Percentiles rank a stretch among this genome's conserved stretches.
Conservation (phyloP, 2,888 invertebrate genomes). For the Heliconius ismenius region DNA sequence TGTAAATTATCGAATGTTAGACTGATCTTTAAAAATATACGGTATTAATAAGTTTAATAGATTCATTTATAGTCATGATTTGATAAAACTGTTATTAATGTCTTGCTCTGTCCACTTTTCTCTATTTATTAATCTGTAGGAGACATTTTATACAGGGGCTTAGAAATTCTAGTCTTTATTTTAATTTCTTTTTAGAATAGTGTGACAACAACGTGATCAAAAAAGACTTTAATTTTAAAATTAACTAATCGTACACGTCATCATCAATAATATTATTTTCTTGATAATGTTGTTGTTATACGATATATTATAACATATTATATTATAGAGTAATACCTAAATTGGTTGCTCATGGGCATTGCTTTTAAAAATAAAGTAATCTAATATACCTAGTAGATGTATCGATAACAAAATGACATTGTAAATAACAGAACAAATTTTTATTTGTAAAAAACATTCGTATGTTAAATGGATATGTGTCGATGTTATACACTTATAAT, state of each 20-base stretch:
- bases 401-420: conserved; percentile 62
- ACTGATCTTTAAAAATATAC: conserved; percentile 80
- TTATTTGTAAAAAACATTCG: conserved; percentile 73
- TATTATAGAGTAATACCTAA: conserved; percentile 43
- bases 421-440: conserved; percentile 70
- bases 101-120: conserved; percentile 73
- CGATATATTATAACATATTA: conserved; percentile 32
- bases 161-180: conserved; percentile 56
- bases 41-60: conserved; percentile 73
- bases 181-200: conserved; percentile 50
- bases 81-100: conserved; percentile 54
- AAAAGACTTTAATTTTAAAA: conserved; percentile 10
- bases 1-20: conserved; percentile 80
- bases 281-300: conserved; percentile 43
- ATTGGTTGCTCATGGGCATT: conserved; percentile 59
- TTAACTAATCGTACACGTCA: background rate
- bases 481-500: conserved; percentile 79
- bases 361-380: conserved; percentile 49
- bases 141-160: conserved; percentile 69
- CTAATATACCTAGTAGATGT: conserved; percentile 44
- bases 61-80: conserved; percentile 57
- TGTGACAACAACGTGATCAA: conserved; percentile 53
- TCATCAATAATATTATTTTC: conserved; percentile 12
- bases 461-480: conserved; percentile 78
- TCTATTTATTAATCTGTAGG: conserved; percentile 60